Percentiles rank a stretch among this genome's conserved stretches.
phyloP scores from a whole-genome alignment of 2,113 vertebrate species.

The Recurvirostra avosetta region DNA sequence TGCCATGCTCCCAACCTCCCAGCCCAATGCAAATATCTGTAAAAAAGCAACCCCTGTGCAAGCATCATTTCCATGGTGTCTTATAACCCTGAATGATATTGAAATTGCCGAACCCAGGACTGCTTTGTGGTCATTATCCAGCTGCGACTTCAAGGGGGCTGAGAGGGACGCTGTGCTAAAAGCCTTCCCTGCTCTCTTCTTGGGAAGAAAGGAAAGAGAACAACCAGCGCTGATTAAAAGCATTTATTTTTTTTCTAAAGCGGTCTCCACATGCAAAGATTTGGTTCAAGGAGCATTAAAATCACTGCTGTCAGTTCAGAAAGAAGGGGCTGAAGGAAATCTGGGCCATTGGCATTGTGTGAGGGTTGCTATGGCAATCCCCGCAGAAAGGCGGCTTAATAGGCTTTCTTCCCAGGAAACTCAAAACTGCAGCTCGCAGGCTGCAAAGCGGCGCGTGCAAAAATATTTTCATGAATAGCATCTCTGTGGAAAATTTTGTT shows the following conservation, averaged over 20 bases:
- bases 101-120: neutral
- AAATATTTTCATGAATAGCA: slow-evolving; percentile 50
- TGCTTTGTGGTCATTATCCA: slow-evolving; percentile 3
- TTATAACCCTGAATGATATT: neutral
- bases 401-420: slow-evolving; percentile 75
- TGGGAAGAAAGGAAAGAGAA: slow-evolving; percentile 8
- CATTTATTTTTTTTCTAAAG: neutral
- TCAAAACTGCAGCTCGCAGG: slow-evolving; percentile 3
- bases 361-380: slow-evolving; percentile 71
- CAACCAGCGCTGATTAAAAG: slow-evolving; percentile 60
- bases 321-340: slow-evolving; percentile 67
- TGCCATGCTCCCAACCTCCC: neutral
- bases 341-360: slow-evolving; percentile 69
- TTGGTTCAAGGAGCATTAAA: slow-evolving; percentile 77
- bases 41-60: neutral
- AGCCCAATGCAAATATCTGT: neutral
- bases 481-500: slow-evolving; percentile 33
- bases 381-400: slow-evolving; percentile 63
- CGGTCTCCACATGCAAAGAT: slow-evolving; percentile 22
- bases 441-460: slow-evolving; percentile 24
- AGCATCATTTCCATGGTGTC: neutral
- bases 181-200: neutral
- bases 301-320: slow-evolving; percentile 74
- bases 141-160: neutral
- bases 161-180: neutral